Evolutionary conservation across 1,140 invertebrate species (phyloP).

Genomic region (Stenopsyche tienmushanensis): DNA sequence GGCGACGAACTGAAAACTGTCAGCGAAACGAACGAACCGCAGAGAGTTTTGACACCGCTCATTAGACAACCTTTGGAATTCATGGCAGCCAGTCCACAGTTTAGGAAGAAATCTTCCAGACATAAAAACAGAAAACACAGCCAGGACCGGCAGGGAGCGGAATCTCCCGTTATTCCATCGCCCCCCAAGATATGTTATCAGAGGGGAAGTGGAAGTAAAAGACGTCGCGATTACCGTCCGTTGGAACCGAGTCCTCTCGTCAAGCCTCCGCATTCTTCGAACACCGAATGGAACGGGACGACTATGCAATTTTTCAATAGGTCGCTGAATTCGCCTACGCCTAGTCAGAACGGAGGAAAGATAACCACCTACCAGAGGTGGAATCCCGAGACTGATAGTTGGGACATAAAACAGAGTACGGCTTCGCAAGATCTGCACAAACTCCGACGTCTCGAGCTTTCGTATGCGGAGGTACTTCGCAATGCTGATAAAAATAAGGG

Average conservation of each 20-base stretch:
- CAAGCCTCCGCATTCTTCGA: slow-evolving; percentile 38
- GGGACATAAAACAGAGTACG: slow-evolving; percentile 68
- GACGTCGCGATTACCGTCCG: slow-evolving; percentile 57
- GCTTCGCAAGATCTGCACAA: slow-evolving; percentile 79
- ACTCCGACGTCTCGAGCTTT: slow-evolving; percentile 75
- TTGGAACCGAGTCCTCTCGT: slow-evolving; percentile 53
- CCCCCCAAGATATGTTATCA: slow-evolving; percentile 60
- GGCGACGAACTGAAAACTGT: slow-evolving; percentile 51
- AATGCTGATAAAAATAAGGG: slow-evolving; percentile 62
- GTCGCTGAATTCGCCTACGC: slow-evolving; percentile 57
- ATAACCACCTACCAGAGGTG: slow-evolving; percentile 54
- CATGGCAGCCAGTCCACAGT: slow-evolving; percentile 59
- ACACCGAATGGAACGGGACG: slow-evolving; percentile 63
- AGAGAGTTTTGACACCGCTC: slow-evolving; percentile 56
- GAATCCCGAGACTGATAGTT: slow-evolving; percentile 55
- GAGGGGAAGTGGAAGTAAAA: slow-evolving; percentile 56
- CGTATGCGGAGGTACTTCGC: slow-evolving; percentile 79
- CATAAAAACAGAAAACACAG: slow-evolving; percentile 62
- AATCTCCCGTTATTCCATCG: slow-evolving; percentile 62
- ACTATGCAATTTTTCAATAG: slow-evolving; percentile 66
- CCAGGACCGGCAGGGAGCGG: slow-evolving; percentile 59
- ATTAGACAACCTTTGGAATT: slow-evolving; percentile 67
- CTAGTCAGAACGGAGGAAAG: slow-evolving; percentile 53
- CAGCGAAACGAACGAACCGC: slow-evolving; percentile 22
- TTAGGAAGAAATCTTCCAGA: slow-evolving; percentile 63